Evolutionary conservation across 2,113 vertebrate species (phyloP).

Genomic region (Zapornia atra): DNA sequence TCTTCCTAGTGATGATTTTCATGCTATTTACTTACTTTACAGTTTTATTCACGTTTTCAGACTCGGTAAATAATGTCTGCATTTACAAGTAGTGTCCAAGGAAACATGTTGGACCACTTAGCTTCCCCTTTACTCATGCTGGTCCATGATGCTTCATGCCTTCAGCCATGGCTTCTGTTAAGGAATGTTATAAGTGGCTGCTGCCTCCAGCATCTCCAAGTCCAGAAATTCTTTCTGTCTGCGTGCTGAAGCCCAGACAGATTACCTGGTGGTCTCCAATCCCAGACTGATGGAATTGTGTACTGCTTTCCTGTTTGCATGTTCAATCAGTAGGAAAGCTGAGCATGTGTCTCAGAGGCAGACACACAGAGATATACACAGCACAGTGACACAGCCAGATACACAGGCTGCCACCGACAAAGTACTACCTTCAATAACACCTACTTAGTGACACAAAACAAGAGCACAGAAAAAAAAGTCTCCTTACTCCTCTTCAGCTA

Average conservation of each 20-base stretch:
- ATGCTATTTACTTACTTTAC: background rate
- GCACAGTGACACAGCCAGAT: background rate
- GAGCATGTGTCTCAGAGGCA: background rate
- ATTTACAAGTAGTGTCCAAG: background rate
- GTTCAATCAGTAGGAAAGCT: background rate
- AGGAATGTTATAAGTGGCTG: background rate
- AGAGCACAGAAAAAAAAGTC: background rate
- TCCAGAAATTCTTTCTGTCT: background rate
- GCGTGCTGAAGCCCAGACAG: background rate
- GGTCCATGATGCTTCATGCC: background rate
- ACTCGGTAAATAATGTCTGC: background rate
- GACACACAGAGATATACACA: background rate
- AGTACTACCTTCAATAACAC: background rate
- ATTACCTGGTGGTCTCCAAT: background rate
- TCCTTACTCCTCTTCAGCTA: background rate
- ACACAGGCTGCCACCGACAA: background rate
- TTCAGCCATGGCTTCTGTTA: background rate
- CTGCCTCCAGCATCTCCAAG: background rate
- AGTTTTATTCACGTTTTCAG: background rate
- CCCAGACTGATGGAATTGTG: background rate
- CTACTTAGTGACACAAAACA: background rate
- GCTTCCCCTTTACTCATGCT: background rate
- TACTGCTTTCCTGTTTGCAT: background rate
- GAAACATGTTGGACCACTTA: background rate
- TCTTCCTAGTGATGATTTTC: background rate